A percentile compares a stretch with the other conserved stretches of the same genome.
phyloP scores from a whole-genome alignment of 2,113 vertebrate genomes.

The Seriola aureovittata region DNA sequence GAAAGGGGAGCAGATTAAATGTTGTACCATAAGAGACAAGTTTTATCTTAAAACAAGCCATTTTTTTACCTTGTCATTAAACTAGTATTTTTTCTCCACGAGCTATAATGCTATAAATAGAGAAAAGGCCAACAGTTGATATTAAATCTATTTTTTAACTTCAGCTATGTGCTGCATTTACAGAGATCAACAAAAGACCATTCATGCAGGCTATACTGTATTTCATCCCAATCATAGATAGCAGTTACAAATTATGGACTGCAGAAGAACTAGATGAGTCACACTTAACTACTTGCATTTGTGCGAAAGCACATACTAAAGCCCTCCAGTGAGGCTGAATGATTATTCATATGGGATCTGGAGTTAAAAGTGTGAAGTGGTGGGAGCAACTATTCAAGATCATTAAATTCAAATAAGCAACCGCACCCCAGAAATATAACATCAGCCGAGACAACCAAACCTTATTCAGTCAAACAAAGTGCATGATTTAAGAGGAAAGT shows the following conservation, averaged over 20 bases:
- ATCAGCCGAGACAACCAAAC: constrained; percentile 3
- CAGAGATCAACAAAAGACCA: constrained; percentile 7
- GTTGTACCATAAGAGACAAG: constrained; percentile 22
- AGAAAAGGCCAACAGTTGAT: constrained; percentile 19
- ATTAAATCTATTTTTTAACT: constrained; percentile 60
- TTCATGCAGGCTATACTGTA: constrained; percentile 3
- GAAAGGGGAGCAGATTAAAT: constrained; percentile 18
- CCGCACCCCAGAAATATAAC: constrained; percentile 32
- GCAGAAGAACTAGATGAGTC: constrained; percentile 28
- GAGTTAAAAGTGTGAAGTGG: constrained; percentile 25
- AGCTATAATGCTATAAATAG: constrained; percentile 64
- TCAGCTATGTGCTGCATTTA: constrained; percentile 4
- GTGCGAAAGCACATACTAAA: not conserved
- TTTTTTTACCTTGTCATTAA: constrained; percentile 7
- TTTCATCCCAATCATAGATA: constrained; percentile 5
- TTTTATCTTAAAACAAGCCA: constrained; percentile 9
- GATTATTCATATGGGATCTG: constrained; percentile 38
- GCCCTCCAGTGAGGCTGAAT: constrained; percentile 18
- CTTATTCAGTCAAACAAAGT: constrained; percentile 4
- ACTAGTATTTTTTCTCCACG: constrained; percentile 3
- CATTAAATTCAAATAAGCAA: constrained; percentile 1
- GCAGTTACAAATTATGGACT: constrained; percentile 12
- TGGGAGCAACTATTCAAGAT: not conserved
- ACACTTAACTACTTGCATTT: constrained; percentile 18
- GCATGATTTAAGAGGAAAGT: not conserved